These are phyloP conservation scores for Agapornis canus DNA, from an alignment of 2,797 vertebrate species.

Conservation along the genomic window DNA sequence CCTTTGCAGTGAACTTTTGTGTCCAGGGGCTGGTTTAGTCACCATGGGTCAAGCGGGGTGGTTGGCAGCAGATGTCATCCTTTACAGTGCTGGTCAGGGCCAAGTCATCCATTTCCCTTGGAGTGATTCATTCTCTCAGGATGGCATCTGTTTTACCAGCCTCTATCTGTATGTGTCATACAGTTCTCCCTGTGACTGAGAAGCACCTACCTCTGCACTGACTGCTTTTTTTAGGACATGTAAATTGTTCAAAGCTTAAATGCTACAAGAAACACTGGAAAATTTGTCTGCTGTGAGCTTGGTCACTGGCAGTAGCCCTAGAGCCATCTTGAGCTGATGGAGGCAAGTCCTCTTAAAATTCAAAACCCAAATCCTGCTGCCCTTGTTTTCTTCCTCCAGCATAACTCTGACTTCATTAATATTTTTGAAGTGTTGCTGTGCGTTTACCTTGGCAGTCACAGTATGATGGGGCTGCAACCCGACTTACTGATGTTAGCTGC, in stretches of 20 bases:
- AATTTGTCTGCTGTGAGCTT: neutral
- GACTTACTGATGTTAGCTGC: fast-evolving
- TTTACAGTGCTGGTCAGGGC: neutral
- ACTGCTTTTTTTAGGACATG: neutral
- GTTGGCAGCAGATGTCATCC: neutral
- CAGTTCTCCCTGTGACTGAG: neutral
- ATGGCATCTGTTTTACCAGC: neutral
- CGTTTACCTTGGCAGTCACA: neutral
- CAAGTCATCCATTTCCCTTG: neutral
- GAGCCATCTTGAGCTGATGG: neutral
- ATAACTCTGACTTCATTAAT: neutral
- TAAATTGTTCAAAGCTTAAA: neutral
- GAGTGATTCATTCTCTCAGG: neutral
- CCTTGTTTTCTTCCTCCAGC: neutral
- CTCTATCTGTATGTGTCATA: neutral
- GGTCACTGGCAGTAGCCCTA: neutral
- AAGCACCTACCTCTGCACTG: neutral
- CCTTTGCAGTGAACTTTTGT: neutral
- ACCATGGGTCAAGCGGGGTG: neutral
- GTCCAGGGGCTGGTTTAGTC: neutral
- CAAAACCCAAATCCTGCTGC: neutral
- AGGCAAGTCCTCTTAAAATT: neutral
- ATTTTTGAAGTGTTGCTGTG: neutral
- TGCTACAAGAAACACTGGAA: neutral
- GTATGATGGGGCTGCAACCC: neutral